Percentiles rank a stretch among this genome's conserved stretches.
Evolutionary conservation across 2,888 invertebrate species (phyloP).

Genomic region (Nymphalis c-album): DNA sequence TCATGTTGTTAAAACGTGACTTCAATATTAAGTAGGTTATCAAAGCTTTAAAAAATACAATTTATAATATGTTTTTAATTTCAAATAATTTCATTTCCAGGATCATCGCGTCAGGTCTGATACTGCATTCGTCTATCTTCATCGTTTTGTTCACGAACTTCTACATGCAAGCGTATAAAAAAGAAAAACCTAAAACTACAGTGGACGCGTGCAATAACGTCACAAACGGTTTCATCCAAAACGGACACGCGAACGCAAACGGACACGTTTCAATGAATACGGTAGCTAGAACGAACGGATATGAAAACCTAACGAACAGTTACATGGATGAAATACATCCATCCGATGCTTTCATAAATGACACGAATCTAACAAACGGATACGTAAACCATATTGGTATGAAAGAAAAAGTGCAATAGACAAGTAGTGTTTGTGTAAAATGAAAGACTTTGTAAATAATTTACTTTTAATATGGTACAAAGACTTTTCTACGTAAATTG

Average conservation of each 20-base stretch:
- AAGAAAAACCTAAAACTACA: slow-evolving; percentile 45
- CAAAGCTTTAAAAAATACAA: too few species aligned
- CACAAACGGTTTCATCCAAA: slow-evolving; percentile 42
- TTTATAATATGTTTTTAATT: too few species aligned
- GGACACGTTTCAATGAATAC: slow-evolving; percentile 29
- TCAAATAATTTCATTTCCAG: slow-evolving; percentile 49
- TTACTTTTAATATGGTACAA: slow-evolving; percentile 27
- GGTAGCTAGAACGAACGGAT: slow-evolving; percentile 41
- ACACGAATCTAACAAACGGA: slow-evolving; percentile 49
- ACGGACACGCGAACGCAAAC: slow-evolving; percentile 42
- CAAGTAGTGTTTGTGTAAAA: slow-evolving; percentile 10
- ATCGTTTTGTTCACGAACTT: slow-evolving; percentile 95
- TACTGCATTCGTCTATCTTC: slow-evolving; percentile 92
- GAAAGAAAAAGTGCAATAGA: slow-evolving; percentile 71
- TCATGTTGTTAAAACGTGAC: too few species aligned
- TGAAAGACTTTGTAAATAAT: slow-evolving; percentile 24
- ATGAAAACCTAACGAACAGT: slow-evolving; percentile 40
- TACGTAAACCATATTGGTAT: slow-evolving; percentile 52
- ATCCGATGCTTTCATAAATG: slow-evolving; percentile 9
- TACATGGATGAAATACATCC: slow-evolving; percentile 7
- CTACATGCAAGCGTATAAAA: slow-evolving; percentile 91
- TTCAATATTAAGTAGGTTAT: too few species aligned
- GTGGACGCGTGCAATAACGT: slow-evolving; percentile 52
- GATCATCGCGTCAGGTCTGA: slow-evolving; percentile 87
- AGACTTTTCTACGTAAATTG: slow-evolving; percentile 12